Evolutionary conservation across 1,140 invertebrate species (phyloP), one percentile per base, ranked within the genome.

Genomic region (Zaprionus inermis): DNA sequence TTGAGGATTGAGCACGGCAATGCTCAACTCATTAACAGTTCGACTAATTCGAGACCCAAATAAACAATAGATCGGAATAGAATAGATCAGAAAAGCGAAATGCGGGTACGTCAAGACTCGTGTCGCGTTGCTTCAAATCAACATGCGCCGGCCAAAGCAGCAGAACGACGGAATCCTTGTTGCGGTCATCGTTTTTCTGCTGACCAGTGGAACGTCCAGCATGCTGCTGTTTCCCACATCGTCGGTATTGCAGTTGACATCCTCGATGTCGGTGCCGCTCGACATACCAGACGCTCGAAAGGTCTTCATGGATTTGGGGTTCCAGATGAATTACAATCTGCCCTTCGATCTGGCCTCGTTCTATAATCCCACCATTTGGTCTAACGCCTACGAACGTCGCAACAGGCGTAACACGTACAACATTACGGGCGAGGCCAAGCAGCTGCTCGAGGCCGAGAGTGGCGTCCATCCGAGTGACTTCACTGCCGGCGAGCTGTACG

Each of bases 301-400:
- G 32, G 76, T 86, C 14, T 91, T 86, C 7, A 56, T 79, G 24
- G 88, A 92, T 56, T 52, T 85, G 75, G 90, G 88, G 14, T 88
- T 92, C 18, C 90, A 91, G 61, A 79, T 89, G 72, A 91, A 91
- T 56, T 92, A 92, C 24, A 81, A 81, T 61, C n/a, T 92, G 52
- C 91, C 91, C 1, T 56, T 46, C 14, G 57, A 63, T 46, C 56
- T 76, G 0, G 44, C 32, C 2, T 55, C 84, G n/a, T 92, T 92
- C 65, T 90, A 86, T 46, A 90, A 91, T 44, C 61, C 79, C 0
- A 22, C 75, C 20, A 90, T 89, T 32, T 92, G 88, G 88, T 65
- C 78, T 3, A 79, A 82, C 63, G 69, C 79, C 3, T 61, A 64
- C 20, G 16, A 79, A 7, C 78, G 85, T 2, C 46, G 79, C 11